These are phyloP conservation scores for Acyrthosiphon pisum DNA, from an alignment of 1,140 invertebrate species.

Conservation along the genomic window DNA sequence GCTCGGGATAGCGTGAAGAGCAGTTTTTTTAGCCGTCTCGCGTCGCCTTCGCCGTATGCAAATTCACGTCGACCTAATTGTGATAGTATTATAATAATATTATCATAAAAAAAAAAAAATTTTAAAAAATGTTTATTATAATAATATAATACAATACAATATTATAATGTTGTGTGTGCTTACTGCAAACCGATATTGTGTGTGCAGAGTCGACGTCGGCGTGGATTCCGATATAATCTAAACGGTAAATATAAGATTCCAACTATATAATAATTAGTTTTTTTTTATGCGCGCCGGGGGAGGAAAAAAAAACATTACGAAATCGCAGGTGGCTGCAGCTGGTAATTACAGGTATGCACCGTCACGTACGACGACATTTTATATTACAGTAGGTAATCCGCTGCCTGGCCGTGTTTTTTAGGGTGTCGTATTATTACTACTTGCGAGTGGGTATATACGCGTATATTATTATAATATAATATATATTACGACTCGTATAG, in stretches of 20 bases:
- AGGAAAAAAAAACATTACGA: not conserved
- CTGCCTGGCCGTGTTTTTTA: not conserved
- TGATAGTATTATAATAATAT: slow-evolving; percentile 7
- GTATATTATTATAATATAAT: not conserved
- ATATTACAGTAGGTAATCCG: not conserved
- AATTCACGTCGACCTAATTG: slow-evolving; percentile 33
- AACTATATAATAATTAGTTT: not conserved
- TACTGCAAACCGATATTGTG: not conserved
- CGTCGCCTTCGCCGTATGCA: not conserved
- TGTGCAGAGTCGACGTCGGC: not conserved
- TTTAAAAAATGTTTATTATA: not conserved
- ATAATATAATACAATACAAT: not conserved
- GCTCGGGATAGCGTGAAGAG: slow-evolving; percentile 6
- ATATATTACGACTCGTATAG: not conserved
- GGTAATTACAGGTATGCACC: not conserved
- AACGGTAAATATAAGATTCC: not conserved
- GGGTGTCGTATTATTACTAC: not conserved
- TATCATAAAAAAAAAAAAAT: not conserved
- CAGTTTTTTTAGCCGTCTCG: not conserved
- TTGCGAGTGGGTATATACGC: not conserved
- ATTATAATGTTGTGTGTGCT: no score
- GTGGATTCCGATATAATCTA: not conserved
- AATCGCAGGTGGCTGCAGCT: not conserved
- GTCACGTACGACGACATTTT: not conserved
- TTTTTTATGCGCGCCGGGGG: not conserved